Percentiles rank a stretch among this genome's conserved stretches.
These are phyloP conservation scores for Drosophila borealis DNA, from an alignment of 2,888 invertebrate genomes.

Conservation along the genomic window DNA sequence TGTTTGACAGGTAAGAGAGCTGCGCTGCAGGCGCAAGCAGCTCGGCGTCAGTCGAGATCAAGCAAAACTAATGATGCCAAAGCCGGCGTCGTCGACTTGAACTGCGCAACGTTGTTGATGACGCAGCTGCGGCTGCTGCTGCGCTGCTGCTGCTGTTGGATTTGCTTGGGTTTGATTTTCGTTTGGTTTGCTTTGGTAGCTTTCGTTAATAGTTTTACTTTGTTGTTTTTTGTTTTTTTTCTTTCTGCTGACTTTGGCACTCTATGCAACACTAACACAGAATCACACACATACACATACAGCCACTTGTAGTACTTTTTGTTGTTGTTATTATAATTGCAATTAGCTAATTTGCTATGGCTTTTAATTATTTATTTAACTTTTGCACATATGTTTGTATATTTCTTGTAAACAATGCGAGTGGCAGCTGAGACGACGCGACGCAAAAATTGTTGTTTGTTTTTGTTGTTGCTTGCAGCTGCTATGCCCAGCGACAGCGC, in stretches of 20 bases:
- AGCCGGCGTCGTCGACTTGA: constrained; percentile 64
- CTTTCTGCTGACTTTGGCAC: constrained; percentile 17
- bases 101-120: constrained; percentile 46
- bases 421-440: constrained; percentile 35
- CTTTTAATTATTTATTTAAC: constrained; percentile 25
- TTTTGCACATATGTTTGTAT: constrained; percentile 14
- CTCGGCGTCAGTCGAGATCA: constrained; percentile 51
- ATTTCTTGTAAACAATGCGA: constrained; percentile 44
- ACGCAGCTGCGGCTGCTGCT: constrained; percentile 58
- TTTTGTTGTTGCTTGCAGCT: constrained; percentile 52
- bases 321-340: constrained; percentile 34
- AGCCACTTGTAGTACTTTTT: constrained; percentile 13
- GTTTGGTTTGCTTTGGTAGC: constrained; percentile 32
- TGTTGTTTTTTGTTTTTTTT: neutral
- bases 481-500: constrained; percentile 51
- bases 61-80: constrained; percentile 70
- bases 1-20: constrained; percentile 79
- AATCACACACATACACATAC: constrained; percentile 5
- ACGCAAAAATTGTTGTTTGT: constrained; percentile 52
- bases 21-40: constrained; percentile 36
- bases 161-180: constrained; percentile 36
- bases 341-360: constrained; percentile 24
- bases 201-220: constrained; percentile 28
- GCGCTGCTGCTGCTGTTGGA: constrained; percentile 25
- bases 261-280: constrained; percentile 22